Conservation (phyloP, 2,888 invertebrate species). For the Drosophila bunnanda region DNA sequence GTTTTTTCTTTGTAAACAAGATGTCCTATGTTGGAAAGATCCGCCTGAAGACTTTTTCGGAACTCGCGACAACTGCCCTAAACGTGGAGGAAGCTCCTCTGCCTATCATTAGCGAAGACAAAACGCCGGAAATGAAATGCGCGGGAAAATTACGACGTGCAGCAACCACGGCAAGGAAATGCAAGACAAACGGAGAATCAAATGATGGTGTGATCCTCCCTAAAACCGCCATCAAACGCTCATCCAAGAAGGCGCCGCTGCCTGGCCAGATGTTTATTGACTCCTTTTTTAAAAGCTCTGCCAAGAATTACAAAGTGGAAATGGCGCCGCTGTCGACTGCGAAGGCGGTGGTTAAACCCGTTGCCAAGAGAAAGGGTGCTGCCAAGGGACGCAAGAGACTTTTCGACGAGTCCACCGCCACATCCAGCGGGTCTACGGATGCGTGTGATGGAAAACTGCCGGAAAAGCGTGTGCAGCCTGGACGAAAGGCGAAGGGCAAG, state of each 20-base stretch:
- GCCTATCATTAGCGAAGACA: neutral
- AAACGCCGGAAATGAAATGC: constrained; percentile 58
- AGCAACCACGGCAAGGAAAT: constrained; percentile 60
- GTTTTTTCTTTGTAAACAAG: neutral
- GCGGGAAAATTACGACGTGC: constrained; percentile 39
- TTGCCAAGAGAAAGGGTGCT: constrained; percentile 14
- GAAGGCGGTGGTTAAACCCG: neutral
- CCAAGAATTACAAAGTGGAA: constrained; percentile 65
- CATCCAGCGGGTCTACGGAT: neutral
- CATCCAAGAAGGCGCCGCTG: constrained; percentile 60
- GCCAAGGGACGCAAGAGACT: constrained; percentile 71
- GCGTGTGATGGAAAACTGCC: neutral
- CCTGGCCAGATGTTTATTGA: constrained; percentile 74
- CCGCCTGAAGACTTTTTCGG: constrained; percentile 55
- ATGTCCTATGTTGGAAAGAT: constrained; percentile 57
- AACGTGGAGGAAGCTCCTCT: neutral
- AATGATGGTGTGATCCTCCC: neutral
- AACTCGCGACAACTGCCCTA: constrained; percentile 20
- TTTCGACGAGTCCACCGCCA: constrained; percentile 49
- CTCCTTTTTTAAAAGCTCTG: constrained; percentile 69
- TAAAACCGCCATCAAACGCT: constrained; percentile 48
- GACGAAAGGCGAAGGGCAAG: constrained; percentile 27
- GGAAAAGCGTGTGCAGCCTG: constrained; percentile 36
- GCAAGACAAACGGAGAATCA: neutral
- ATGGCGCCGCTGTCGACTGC: constrained; percentile 1